Base-by-base conservation (phyloP, 2,797 vertebrate species). In the Mus minutoides region DNA sequence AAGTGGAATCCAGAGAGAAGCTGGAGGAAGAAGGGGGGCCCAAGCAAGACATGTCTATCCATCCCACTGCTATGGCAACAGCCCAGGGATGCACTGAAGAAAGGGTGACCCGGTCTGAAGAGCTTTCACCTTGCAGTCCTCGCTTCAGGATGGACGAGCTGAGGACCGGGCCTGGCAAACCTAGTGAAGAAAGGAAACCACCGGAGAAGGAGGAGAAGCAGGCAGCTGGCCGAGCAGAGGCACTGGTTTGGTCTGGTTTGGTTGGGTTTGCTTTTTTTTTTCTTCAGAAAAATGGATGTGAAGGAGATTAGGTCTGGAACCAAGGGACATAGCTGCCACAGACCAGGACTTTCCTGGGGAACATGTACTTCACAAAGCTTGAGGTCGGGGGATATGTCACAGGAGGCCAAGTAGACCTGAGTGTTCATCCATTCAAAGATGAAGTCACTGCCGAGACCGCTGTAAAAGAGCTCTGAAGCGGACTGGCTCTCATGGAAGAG, bases 1-100 rank as follows among this genome's bases (percentile, higher is more conserved):
- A 97, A 96, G 94, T 89, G 92, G 96, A 96, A 83, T 93, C 76
- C 4, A 1, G 87, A 78, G 96, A 69, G 64, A 71, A 73, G 71
- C 83, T 2, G 17, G 31, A 64, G 37, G 52, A 78, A 79, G 77
- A 46, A 46, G 43, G 58, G 80, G 79, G 22, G 49, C 69, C 78
- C 77, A 17, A 17, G 82, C 75, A 76, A 58, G 58, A 87, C 8
- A 4, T 31, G 64, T 76, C 88, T 69, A 43, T 94, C 85, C 13
- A 2, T 49, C 60, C 2, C 3, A 37, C 67, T 34, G 94, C n/a
- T 80, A 93, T 21, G 43, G 97, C 96, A 96, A 97, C 71, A 16
- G 85, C 78, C 46, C 85, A 54, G 87, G 58, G 75, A 79, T 1
- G 2, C 82, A 40, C 37, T 0, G 1, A 40, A 75, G 92, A 84